phyloP scores from a whole-genome alignment of 2,797 vertebrate species.

The Schizothorax lantsangensis region DNA sequence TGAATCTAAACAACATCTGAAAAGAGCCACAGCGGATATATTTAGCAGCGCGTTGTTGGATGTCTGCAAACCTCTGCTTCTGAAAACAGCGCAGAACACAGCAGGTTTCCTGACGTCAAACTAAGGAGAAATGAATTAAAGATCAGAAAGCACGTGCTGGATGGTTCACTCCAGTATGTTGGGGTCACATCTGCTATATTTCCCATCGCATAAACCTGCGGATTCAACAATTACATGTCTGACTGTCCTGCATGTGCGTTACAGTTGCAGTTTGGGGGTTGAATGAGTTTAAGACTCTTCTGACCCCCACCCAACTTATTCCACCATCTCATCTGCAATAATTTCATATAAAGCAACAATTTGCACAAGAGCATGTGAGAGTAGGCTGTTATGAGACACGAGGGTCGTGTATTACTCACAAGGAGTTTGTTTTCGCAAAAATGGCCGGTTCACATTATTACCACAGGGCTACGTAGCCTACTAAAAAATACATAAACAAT shows the following conservation, averaged over 20 bases:
- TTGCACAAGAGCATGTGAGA: not conserved
- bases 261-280: not conserved
- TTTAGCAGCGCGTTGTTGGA: slow-evolving; percentile 70
- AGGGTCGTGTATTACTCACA: not conserved
- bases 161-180: not conserved
- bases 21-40: slow-evolving; percentile 68
- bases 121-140: slow-evolving; percentile 67
- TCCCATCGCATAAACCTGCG: not conserved
- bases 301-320: not conserved
- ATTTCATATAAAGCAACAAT: not conserved
- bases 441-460: not conserved
- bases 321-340: not conserved
- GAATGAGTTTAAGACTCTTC: not conserved
- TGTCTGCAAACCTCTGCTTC: slow-evolving; percentile 68
- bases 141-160: slow-evolving; percentile 41
- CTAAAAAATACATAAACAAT: not conserved
- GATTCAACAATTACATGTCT: not conserved
- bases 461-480: not conserved
- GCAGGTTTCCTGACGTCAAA: slow-evolving; percentile 64
- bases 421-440: not conserved
- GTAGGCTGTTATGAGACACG: not conserved
- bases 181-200: not conserved
- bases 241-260: not conserved
- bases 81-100: slow-evolving; percentile 70
- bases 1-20: slow-evolving; percentile 71